Base-by-base conservation (phyloP, 2,888 invertebrate species). In the Melinaea menophilus region DNA sequence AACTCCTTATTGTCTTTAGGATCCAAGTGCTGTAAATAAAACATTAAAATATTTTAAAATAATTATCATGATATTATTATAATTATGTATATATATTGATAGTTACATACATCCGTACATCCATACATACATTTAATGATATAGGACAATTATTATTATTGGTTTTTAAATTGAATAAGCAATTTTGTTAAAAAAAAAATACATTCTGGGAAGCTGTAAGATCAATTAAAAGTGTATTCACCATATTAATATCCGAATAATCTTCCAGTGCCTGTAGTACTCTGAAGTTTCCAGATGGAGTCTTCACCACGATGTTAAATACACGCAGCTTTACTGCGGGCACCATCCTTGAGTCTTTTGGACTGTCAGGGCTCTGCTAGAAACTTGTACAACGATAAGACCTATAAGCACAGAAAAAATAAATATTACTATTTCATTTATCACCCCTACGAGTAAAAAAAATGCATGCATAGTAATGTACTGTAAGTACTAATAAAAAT, bases 1-100 rank as follows among this genome's bases (percentile, higher is more conserved):
- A 51, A 9, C 7, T 51, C 51, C 51, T 51, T 51, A n/a, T 51
- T 51, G 51, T 51, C 51, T 31, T 51, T 51, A 7, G 51, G 51
- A 31, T 51, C 51, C 51, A 51, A 51, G 51, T 31, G 9, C 51
- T 51, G 51, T 11, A 31, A 51, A 48, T 13, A 13, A 48, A 48
- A 22, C 2, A 48, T 41, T 41, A 9, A 2, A 9, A 41, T 2
- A 41, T 9, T 9, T 41, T 41, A 41, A 11, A 41, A 41, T 9
- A 41, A 9, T 9, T 9, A 9, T 41, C 9, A 11, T 41, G 31
- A n/a, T 13, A 5, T 48, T 13, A n/a, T 48, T 12, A 48, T 13
- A 13, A 13, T 48, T 48, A 48, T n/a, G 13, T 48, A 48, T 13
- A 48, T 46, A 12, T 46, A 46, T 46, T 46, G 11, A 9, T n/a